Conservation (phyloP, 2,113 vertebrate species). For the Pao palembangensis region DNA sequence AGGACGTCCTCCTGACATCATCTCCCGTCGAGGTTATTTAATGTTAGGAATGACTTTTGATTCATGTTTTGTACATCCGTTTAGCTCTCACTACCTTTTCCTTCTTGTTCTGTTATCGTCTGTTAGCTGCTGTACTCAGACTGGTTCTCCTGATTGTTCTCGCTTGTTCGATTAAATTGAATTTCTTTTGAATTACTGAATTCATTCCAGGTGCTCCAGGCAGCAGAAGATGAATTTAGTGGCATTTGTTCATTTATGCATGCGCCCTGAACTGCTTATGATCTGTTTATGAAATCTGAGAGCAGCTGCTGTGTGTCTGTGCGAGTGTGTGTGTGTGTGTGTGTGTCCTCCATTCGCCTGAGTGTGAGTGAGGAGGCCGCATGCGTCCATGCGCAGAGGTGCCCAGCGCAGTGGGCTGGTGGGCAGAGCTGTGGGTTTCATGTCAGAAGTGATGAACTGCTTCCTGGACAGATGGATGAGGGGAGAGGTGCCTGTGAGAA, state of each 20-base stretch:
- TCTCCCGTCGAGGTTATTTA: neutral
- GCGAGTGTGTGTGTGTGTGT: constrained; percentile 1
- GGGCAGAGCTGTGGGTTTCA: no score
- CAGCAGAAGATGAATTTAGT: constrained; percentile 15
- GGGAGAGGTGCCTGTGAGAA: constrained; percentile 15
- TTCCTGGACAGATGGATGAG: constrained; percentile 47
- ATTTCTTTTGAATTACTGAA: constrained; percentile 15
- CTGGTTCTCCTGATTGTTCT: constrained; percentile 10
- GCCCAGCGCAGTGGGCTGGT: constrained; percentile 4
- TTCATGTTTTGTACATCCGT: no score
- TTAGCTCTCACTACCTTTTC: neutral
- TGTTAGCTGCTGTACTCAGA: neutral
- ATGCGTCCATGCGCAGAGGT: neutral
- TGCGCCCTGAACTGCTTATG: constrained; percentile 8
- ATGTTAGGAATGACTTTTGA: no score
- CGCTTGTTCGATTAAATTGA: constrained; percentile 13
- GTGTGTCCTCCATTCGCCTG: constrained; percentile 17
- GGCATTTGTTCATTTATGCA: constrained; percentile 20
- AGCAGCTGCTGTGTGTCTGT: neutral
- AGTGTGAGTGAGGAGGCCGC: constrained; percentile 42
- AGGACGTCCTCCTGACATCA: neutral
- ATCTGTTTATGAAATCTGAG: constrained; percentile 23
- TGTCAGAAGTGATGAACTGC: constrained; percentile 1
- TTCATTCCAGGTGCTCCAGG: constrained; percentile 10
- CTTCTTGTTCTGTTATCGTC: neutral